phyloP scores from a whole-genome alignment of 2,797 vertebrate genomes.

The Notolabrus celidotus region DNA sequence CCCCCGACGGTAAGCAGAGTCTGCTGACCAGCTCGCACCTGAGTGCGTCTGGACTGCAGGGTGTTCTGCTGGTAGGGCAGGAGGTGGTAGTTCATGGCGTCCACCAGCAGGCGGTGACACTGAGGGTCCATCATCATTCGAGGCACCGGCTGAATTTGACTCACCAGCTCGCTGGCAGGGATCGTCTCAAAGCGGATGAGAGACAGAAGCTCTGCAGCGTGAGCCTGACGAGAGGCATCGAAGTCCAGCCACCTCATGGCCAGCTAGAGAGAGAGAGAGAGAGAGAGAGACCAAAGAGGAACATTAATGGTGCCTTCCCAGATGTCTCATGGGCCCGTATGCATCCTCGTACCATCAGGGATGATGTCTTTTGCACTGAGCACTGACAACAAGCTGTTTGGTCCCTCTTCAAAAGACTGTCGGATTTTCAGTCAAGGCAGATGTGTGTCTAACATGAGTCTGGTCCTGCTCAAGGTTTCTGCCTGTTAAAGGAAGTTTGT shows the following conservation, averaged over 20 bases:
- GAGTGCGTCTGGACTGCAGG: constrained; percentile 87
- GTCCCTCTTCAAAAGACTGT: too few species aligned
- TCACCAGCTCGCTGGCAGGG: constrained; percentile 89
- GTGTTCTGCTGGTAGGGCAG: constrained; percentile 90
- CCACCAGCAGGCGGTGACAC: constrained; percentile 89
- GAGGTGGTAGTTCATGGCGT: constrained; percentile 93
- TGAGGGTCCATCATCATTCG: constrained; percentile 90
- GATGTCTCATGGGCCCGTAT: too few species aligned
- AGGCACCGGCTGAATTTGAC: constrained; percentile 88
- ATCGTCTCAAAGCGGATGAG: constrained; percentile 89
- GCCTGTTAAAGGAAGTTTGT: too few species aligned
- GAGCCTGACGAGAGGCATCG: constrained; percentile 80
- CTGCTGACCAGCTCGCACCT: constrained; percentile 85
- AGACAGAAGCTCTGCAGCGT: constrained; percentile 86
- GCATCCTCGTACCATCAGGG: too few species aligned
- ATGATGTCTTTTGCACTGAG: too few species aligned
- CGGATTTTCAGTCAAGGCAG: too few species aligned
- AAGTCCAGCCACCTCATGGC: constrained; percentile 91
- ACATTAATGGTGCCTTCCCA: too few species aligned
- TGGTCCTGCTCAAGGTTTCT: too few species aligned
- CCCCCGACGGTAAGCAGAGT: constrained; percentile 87
- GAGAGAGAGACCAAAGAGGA: too few species aligned
- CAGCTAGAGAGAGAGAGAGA: constrained; percentile 66
- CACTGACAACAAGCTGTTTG: too few species aligned
- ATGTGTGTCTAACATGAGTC: too few species aligned